Evolutionary conservation across 2,113 vertebrate species (phyloP), one percentile per base, ranked within the genome.

Genomic region (Hydrochoerus hydrochaeris): DNA sequence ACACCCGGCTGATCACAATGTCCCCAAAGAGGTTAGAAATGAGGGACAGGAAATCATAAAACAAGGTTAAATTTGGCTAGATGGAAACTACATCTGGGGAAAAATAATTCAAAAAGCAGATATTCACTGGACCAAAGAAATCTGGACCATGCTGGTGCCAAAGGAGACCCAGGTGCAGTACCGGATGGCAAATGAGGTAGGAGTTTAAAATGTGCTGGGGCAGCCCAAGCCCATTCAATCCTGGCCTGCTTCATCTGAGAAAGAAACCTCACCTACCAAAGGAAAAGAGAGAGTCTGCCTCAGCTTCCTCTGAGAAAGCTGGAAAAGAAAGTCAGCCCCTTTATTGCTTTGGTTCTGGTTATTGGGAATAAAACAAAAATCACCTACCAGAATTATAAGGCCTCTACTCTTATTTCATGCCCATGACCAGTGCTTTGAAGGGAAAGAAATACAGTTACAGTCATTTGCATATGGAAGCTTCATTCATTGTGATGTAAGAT

Each of bases 31-130:
- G 95, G 92, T 95, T 97, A 94, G 96, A 93, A 94, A 97, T 84
- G 62, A 96, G 67, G 97, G 92, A 22, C 96, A 97, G 96, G 97
- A 98, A 97, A 97, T 98, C 93, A 98, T 97, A 97, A 97, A 97
- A 92, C 85, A 90, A 97, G 91, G 97, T 97, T 98, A 98, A 97
- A 97, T 98, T 98, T 98, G 97, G 97, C 97, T 96, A 77, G 86
- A 96, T 96, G 83, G 91, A 96, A 97, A 97, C 88, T 97, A 97
- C 98, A 98, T 97, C 98, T 98, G 98, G 96, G 90, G 88, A 91
- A 96, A 95, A 95, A 97, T 98, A 97, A 97, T 97, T 97, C 95
- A 96, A 97, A 98, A 98, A 97, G 86, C 98, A 98, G 97, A 97
- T 96, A 95, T 89, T 86, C 82, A 95, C 32, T 95, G 94, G 82